A percentile compares a stretch with the other conserved stretches of the same genome.
Evolutionary conservation across 2,113 vertebrate genomes (phyloP).

Genomic region (Coregonus clupeaformis): DNA sequence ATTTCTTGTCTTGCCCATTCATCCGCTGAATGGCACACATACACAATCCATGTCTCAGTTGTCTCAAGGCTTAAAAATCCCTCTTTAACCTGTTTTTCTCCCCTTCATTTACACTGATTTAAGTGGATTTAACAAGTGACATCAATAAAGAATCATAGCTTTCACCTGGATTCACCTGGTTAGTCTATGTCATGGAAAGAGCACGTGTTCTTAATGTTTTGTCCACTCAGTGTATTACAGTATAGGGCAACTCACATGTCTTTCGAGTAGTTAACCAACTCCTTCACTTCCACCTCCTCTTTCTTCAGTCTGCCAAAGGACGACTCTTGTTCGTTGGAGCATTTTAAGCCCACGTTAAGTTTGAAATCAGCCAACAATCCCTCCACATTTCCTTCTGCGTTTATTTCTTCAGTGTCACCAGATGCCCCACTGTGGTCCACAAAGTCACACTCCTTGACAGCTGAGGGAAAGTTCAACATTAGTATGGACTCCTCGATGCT

Average conservation of each 20-base stretch:
- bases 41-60: too few species aligned
- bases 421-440: constrained; percentile 82
- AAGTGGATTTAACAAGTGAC: too few species aligned
- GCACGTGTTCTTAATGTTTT: too few species aligned
- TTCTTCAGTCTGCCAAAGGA: constrained; percentile 88
- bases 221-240: neutral
- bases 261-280: constrained; percentile 75
- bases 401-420: constrained; percentile 71
- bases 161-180: too few species aligned
- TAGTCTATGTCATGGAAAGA: too few species aligned
- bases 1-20: too few species aligned
- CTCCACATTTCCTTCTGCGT: constrained; percentile 62
- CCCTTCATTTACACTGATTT: too few species aligned
- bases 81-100: too few species aligned
- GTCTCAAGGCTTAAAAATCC: too few species aligned
- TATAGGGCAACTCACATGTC: constrained; percentile 62
- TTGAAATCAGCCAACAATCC: constrained; percentile 5
- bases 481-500: too few species aligned
- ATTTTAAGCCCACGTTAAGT: constrained; percentile 70
- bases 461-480: constrained; percentile 62
- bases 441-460: constrained; percentile 81
- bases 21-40: too few species aligned
- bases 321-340: constrained; percentile 78
- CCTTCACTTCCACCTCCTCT: constrained; percentile 85
- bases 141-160: too few species aligned